phyloP scores from a whole-genome alignment of 2,797 vertebrate species.

The Rhabdophis nuchalis region DNA sequence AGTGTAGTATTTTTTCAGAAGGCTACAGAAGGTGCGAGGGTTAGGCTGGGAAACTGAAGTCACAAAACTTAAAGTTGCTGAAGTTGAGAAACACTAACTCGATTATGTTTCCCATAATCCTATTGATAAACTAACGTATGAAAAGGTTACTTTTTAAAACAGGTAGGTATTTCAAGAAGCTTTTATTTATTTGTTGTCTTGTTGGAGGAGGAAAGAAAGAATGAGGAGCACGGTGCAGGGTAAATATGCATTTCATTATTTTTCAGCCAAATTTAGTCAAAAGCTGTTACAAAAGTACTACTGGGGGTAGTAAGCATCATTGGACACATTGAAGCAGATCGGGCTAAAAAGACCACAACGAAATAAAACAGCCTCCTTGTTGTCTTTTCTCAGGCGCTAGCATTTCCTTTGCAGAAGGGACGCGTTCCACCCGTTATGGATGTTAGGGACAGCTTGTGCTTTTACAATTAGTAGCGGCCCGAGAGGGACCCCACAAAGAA shows the following conservation, averaged over 20 bases:
- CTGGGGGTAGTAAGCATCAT: neutral
- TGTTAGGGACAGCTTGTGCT: neutral
- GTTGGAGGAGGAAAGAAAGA: neutral
- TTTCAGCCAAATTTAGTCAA: neutral
- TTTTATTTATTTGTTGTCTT: neutral
- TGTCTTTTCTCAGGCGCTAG: neutral
- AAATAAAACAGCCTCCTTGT: neutral
- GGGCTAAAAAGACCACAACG: neutral
- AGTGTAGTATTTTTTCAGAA: neutral
- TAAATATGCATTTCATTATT: neutral
- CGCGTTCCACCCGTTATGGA: neutral
- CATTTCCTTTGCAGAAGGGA: neutral
- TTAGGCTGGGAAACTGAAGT: neutral
- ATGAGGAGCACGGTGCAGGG: neutral
- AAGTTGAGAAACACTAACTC: neutral
- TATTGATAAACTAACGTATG: neutral
- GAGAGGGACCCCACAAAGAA: neutral
- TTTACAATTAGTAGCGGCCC: neutral
- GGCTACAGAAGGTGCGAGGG: neutral
- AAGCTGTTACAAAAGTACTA: neutral
- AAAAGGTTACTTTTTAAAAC: neutral
- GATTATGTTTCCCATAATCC: neutral
- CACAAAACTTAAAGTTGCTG: neutral
- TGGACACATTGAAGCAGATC: neutral
- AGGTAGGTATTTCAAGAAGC: neutral